Conservation (phyloP, 2,113 vertebrate species). For the Stigmatopora argus region DNA sequence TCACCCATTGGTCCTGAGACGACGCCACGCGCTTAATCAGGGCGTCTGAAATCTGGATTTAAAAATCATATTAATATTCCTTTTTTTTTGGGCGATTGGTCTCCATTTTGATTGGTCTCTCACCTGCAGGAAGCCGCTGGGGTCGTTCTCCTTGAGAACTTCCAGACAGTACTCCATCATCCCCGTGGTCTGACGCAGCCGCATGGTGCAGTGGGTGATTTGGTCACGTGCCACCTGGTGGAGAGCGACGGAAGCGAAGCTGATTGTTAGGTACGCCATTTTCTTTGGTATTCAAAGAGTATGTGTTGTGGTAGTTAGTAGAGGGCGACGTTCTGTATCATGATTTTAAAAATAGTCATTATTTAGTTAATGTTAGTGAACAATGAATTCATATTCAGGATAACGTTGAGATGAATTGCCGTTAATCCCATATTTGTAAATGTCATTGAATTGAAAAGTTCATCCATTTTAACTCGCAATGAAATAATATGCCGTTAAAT, state of each 20-base stretch:
- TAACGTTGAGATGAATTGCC: too few relatives aligned
- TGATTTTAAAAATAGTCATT: too few relatives aligned
- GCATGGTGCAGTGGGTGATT: constrained; percentile 97
- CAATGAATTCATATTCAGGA: too few relatives aligned
- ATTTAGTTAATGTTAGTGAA: too few relatives aligned
- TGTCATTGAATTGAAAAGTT: too few relatives aligned
- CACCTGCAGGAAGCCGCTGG: constrained; percentile 95
- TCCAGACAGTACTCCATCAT: constrained; percentile 98
- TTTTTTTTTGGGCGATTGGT: background rate
- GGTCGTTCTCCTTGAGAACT: constrained; percentile 95
- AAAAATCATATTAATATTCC: too few relatives aligned
- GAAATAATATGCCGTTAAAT: too few relatives aligned
- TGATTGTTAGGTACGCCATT: background rate
- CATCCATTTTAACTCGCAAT: too few relatives aligned
- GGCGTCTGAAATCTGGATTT: constrained; percentile 82
- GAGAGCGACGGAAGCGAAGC: background rate
- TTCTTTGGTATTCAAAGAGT: background rate
- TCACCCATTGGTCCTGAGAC: constrained; percentile 98
- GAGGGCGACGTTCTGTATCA: too few relatives aligned
- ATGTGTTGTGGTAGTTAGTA: too few relatives aligned
- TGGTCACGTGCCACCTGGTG: constrained; percentile 93
- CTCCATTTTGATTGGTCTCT: background rate
- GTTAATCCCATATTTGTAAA: too few relatives aligned
- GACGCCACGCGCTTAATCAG: constrained; percentile 90
- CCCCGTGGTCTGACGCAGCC: constrained; percentile 95